These are phyloP conservation scores for Mycalesis mineus DNA, from an alignment of 2,888 invertebrate species.

Conservation along the genomic window DNA sequence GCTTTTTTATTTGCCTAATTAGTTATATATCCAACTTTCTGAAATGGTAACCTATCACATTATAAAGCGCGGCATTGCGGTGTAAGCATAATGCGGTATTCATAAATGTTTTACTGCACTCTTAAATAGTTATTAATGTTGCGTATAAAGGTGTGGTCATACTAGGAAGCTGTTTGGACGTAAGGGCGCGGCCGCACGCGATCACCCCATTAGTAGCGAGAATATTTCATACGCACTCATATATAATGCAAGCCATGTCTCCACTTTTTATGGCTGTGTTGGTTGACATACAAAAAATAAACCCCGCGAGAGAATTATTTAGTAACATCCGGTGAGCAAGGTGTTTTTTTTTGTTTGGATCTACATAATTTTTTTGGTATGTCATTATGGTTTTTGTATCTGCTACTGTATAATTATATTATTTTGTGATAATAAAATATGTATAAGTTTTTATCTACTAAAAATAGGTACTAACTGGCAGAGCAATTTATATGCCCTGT, in stretches of 20 bases:
- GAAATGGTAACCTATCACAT: neutral
- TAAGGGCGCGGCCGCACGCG: conserved; percentile 66
- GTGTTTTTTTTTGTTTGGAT: conserved; percentile 37
- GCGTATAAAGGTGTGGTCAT: conserved; percentile 45
- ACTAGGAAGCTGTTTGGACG: conserved; percentile 35
- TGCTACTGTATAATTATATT: neutral
- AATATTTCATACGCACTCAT: conserved; percentile 63
- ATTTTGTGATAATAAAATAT: neutral
- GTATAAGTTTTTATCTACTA: neutral
- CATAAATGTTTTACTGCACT: conserved; percentile 1
- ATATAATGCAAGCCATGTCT: conserved; percentile 65
- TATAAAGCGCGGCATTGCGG: neutral
- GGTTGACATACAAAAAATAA: conserved; percentile 51
- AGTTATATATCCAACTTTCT: too few species aligned
- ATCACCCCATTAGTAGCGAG: conserved; percentile 61
- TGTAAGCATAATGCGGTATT: conserved; percentile 1
- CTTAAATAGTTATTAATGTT: conserved; percentile 8
- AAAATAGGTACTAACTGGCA: too few species aligned
- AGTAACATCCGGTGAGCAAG: conserved; percentile 39
- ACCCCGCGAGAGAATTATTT: conserved; percentile 49
- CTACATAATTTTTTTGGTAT: conserved; percentile 12
- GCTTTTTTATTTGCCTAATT: too few species aligned
- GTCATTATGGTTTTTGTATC: conserved; percentile 2
- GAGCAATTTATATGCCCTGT: too few species aligned
- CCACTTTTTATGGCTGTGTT: conserved; percentile 58